phyloP scores from a whole-genome alignment of 1,140 invertebrate species.

The Drosophila ohnishii region DNA sequence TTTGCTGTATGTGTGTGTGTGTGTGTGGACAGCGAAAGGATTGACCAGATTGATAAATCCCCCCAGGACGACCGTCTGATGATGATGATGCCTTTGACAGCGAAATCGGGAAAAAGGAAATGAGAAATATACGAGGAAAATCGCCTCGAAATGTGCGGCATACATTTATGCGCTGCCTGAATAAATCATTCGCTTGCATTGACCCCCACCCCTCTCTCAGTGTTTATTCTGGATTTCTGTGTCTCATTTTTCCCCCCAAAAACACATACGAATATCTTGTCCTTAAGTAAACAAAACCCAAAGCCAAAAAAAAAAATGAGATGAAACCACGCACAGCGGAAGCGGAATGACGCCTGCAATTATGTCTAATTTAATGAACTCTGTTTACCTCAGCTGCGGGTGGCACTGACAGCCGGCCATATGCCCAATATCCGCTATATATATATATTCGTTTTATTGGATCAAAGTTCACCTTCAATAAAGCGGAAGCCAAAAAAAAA shows the following conservation, averaged over 20 bases:
- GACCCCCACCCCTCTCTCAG: not conserved
- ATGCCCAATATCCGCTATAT: constrained; percentile 5
- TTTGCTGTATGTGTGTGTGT: not conserved
- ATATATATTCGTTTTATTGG: not conserved
- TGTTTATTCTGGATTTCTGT: not conserved
- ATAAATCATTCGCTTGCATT: constrained; percentile 50
- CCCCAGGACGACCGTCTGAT: not conserved
- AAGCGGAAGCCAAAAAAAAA: constrained; percentile 1
- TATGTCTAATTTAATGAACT: constrained; percentile 39
- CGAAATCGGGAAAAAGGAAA: not conserved
- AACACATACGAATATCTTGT: not conserved
- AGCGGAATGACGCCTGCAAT: constrained; percentile 20
- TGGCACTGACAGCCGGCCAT: constrained; percentile 14
- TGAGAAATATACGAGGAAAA: constrained; percentile 1
- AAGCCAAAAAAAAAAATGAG: not conserved
- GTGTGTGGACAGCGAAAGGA: constrained; percentile 3
- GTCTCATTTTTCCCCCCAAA: not conserved
- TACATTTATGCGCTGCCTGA: constrained; percentile 45
- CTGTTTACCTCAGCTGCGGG: constrained; percentile 36
- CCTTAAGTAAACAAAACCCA: constrained; percentile 4
- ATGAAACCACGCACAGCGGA: constrained; percentile 8
- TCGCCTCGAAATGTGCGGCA: constrained; percentile 10
- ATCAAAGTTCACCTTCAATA: constrained; percentile 6
- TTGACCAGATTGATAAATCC: constrained; percentile 45
- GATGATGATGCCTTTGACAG: constrained; percentile 30